phyloP scores from a whole-genome alignment of 2,888 invertebrate species.

The Tortricodes alternella region DNA sequence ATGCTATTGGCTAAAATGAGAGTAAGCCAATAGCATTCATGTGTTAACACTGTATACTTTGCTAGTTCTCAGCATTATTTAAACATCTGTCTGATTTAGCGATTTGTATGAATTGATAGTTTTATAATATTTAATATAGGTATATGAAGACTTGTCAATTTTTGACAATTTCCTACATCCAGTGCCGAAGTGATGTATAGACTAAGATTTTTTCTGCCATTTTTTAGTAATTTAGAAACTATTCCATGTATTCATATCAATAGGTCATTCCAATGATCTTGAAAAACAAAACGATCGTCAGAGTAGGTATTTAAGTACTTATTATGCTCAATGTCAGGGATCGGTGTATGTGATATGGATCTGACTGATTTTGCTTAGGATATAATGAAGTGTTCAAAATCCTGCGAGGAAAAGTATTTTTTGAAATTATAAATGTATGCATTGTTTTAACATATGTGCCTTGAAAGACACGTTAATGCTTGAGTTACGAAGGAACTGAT shows the following conservation, averaged over 20 bases:
- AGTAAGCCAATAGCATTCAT: too few species aligned
- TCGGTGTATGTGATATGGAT: conserved; percentile 59
- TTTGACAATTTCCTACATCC: conserved; percentile 1
- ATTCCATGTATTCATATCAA: conserved; percentile 28
- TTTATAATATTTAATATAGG: neutral
- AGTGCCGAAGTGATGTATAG: conserved; percentile 2
- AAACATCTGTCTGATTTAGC: too few species aligned
- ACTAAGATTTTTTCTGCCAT: conserved; percentile 18
- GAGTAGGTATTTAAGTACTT: conserved; percentile 4
- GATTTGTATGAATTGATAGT: too few species aligned
- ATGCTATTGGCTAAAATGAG: too few species aligned
- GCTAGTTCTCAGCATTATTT: too few species aligned
- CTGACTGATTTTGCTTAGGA: conserved; percentile 61
- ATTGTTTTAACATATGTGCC: conserved; percentile 57
- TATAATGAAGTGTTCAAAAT: conserved; percentile 49
- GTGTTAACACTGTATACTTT: too few species aligned
- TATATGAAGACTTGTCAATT: conserved; percentile 22
- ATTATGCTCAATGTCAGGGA: conserved; percentile 25
- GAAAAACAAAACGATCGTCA: conserved; percentile 4
- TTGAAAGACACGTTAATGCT: conserved; percentile 47
- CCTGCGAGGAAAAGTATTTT: conserved; percentile 55
- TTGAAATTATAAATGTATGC: conserved; percentile 25
- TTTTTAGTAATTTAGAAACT: conserved; percentile 19
- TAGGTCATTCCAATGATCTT: conserved; percentile 11
- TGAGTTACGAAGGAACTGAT: conserved; percentile 31